Evolutionary conservation across 1,140 invertebrate species (phyloP).

Genomic region (Ceratoteleas bidentatus): DNA sequence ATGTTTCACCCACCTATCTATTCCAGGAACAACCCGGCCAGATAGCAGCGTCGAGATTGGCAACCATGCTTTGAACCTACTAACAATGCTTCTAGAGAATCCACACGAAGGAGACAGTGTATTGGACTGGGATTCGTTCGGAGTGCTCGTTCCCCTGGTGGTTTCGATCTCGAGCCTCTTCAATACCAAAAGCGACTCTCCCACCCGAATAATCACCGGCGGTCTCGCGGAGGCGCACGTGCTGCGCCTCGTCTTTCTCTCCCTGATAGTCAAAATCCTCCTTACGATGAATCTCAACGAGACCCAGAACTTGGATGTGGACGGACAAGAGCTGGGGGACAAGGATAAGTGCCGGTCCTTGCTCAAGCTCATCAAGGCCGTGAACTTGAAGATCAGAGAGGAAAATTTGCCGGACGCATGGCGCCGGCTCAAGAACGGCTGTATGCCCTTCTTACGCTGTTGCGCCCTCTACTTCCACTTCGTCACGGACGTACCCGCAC

Average conservation of each 20-base stretch:
- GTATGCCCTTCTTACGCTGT: conserved; percentile 92
- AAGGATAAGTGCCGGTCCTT: conserved; percentile 62
- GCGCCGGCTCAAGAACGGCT: conserved; percentile 84
- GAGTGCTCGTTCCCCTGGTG: no score
- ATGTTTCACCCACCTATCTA: no score
- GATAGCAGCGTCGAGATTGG: conserved; percentile 79
- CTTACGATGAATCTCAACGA: conserved; percentile 84
- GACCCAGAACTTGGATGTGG: conserved; percentile 81
- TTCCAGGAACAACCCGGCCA: no score
- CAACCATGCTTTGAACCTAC: conserved; percentile 81
- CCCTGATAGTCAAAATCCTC: conserved; percentile 90
- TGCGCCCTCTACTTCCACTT: conserved; percentile 94
- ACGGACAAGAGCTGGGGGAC: conserved; percentile 77
- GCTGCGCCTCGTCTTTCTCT: conserved; percentile 87
- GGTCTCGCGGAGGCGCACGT: conserved; percentile 86
- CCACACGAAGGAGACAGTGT: conserved; percentile 84
- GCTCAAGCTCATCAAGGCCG: conserved; percentile 59
- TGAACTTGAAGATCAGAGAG: conserved; percentile 71
- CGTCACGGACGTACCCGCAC: conserved; percentile 91
- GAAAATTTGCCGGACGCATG: conserved; percentile 81
- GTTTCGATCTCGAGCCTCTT: no score
- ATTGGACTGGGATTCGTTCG: conserved; percentile 93
- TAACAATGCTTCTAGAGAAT: no score
- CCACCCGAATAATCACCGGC: conserved; percentile 82
- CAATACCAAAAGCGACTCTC: conserved; percentile 75